phyloP scores from a whole-genome alignment of 2,888 invertebrate species.

The Ophion obscuratus region DNA sequence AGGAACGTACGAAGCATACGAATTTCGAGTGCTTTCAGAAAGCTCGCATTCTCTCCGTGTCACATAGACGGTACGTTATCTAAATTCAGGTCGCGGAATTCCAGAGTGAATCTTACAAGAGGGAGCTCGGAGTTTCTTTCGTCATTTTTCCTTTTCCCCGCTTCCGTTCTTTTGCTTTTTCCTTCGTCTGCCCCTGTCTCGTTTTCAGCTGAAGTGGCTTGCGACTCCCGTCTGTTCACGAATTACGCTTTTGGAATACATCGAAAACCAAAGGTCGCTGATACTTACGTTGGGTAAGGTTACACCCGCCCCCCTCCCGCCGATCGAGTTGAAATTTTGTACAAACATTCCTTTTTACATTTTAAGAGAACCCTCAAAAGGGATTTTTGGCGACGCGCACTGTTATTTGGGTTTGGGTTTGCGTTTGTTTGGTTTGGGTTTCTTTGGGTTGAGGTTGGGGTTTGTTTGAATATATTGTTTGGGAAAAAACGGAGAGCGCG shows the following conservation, averaged over 20 bases:
- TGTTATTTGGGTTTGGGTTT: too few relatives aligned
- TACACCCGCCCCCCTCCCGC: too few relatives aligned
- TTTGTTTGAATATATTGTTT: too few relatives aligned
- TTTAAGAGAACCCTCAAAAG: too few relatives aligned
- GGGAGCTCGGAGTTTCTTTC: constrained; percentile 18
- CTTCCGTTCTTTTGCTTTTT: background rate
- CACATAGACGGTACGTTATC: constrained; percentile 57
- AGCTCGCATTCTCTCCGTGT: constrained; percentile 63
- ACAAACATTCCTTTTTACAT: too few relatives aligned
- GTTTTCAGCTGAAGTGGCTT: background rate
- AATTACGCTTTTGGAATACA: constrained; percentile 20
- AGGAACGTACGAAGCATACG: constrained; percentile 64
- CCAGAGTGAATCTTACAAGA: constrained; percentile 70
- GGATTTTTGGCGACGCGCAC: too few relatives aligned
- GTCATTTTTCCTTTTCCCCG: background rate
- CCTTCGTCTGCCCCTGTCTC: background rate
- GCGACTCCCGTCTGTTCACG: constrained; percentile 22
- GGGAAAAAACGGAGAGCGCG: too few relatives aligned
- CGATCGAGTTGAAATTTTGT: too few relatives aligned
- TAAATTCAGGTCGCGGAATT: constrained; percentile 70
- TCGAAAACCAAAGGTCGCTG: background rate
- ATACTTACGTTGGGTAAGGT: background rate
- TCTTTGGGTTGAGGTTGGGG: too few relatives aligned
- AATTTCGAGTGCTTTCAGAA: constrained; percentile 47
- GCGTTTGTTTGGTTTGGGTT: too few relatives aligned